Conservation (phyloP, 2,797 vertebrate genomes). For the Telmatherina bonti region DNA sequence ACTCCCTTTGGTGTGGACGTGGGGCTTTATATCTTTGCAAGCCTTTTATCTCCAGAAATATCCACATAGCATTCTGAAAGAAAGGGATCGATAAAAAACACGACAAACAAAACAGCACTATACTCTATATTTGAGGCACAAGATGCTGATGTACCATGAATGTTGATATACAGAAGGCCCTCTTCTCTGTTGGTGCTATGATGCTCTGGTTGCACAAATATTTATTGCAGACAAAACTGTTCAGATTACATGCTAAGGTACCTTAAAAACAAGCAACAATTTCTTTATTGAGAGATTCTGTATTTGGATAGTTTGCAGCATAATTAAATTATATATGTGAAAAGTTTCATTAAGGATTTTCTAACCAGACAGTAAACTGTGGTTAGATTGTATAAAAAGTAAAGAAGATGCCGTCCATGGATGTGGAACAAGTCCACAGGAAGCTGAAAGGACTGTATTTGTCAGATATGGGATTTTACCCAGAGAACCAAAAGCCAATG, state of each 20-base stretch:
- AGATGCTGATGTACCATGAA: too few species aligned
- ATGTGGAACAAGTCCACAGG: not conserved
- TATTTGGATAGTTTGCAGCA: not conserved
- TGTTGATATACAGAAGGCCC: not conserved
- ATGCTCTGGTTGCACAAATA: not conserved
- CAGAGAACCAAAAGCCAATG: too few species aligned
- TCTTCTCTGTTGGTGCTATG: not conserved
- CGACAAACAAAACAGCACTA: too few species aligned
- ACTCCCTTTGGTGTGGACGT: too few species aligned
- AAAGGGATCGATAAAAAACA: too few species aligned
- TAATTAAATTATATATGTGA: not conserved
- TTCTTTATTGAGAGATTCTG: not conserved
- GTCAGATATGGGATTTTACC: not conserved
- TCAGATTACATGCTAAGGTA: not conserved
- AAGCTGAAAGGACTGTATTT: not conserved
- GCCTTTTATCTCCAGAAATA: too few species aligned
- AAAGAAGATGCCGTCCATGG: too few species aligned
- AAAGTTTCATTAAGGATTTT: not conserved
- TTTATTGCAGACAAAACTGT: too few species aligned
- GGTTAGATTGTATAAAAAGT: not conserved
- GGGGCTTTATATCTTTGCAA: too few species aligned
- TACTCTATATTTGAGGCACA: too few species aligned
- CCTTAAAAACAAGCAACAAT: not conserved
- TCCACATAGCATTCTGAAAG: too few species aligned
- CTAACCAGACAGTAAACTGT: not conserved